A percentile compares a stretch with the other conserved stretches of the same genome.
phyloP scores from a whole-genome alignment of 2,797 vertebrate genomes.

The Eidolon dupreanum region DNA sequence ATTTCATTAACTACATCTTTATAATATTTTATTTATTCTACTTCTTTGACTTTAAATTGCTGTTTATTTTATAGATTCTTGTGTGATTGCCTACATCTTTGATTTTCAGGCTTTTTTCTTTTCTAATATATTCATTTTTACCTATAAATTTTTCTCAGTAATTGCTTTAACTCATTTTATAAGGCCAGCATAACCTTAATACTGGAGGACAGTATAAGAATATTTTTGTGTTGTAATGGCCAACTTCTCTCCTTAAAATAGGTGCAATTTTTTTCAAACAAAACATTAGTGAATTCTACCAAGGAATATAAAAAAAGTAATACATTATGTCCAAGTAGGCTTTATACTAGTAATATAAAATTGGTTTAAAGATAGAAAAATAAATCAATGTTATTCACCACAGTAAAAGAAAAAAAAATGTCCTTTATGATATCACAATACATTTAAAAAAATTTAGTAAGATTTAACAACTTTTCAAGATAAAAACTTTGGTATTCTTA shows the following conservation, averaged over 20 bases:
- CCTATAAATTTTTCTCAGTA: neutral
- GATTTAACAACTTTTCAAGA: neutral
- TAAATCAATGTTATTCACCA: neutral
- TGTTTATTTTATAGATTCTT: neutral
- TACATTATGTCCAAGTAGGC: neutral
- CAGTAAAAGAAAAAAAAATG: neutral
- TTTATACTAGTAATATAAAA: neutral
- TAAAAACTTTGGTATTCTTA: neutral
- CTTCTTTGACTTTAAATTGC: neutral
- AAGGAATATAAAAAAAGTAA: neutral
- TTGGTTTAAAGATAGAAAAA: neutral
- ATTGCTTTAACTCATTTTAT: neutral
- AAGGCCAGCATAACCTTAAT: neutral
- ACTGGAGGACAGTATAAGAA: neutral
- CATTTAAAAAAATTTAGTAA: neutral
- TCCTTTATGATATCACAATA: neutral
- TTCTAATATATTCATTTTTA: neutral
- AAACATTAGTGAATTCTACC: neutral
- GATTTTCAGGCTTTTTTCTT: neutral
- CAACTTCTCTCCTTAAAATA: constrained; percentile 12
- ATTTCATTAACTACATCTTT: neutral
- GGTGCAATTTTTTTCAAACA: neutral
- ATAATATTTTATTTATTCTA: constrained; percentile 22
- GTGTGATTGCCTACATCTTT: neutral
- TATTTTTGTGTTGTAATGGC: neutral